phyloP scores from a whole-genome alignment of 2,113 vertebrate species.

The Tringa solitaria region DNA sequence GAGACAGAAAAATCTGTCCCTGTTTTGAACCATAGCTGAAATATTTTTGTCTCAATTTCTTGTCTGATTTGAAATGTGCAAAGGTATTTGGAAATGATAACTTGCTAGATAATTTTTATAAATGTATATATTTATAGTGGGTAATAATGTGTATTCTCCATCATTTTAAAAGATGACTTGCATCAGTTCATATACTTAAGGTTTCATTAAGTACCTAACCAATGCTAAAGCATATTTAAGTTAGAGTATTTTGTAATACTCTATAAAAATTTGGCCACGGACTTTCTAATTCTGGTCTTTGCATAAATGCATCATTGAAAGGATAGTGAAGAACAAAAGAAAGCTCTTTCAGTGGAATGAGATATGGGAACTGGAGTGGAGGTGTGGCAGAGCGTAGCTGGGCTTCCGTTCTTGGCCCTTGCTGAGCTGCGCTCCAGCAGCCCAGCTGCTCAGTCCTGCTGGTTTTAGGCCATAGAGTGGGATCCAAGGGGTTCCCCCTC shows the following conservation, averaged over 20 bases:
- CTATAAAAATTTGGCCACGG: not conserved
- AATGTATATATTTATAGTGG: not conserved
- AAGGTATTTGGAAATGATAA: not conserved
- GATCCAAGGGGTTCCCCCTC: not conserved
- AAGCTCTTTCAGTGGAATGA: not conserved
- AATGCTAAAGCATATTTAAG: not conserved
- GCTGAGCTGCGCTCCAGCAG: not conserved
- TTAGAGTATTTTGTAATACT: not conserved
- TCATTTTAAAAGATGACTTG: not conserved
- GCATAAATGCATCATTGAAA: not conserved
- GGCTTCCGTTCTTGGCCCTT: not conserved
- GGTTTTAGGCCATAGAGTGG: not conserved
- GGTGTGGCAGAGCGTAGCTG: rapidly evolving
- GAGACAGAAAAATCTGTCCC: not conserved
- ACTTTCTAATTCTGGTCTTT: not conserved
- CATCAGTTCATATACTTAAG: not conserved
- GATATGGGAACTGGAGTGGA: not conserved
- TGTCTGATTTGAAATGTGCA: not conserved
- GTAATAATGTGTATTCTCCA: not conserved
- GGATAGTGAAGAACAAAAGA: not conserved
- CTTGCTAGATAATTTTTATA: not conserved
- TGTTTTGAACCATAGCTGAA: not conserved
- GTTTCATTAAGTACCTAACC: not conserved
- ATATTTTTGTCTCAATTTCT: not conserved
- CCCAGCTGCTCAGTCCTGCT: not conserved